Conservation (phyloP, 2,888 invertebrate species). For the Cantharis nigra region DNA sequence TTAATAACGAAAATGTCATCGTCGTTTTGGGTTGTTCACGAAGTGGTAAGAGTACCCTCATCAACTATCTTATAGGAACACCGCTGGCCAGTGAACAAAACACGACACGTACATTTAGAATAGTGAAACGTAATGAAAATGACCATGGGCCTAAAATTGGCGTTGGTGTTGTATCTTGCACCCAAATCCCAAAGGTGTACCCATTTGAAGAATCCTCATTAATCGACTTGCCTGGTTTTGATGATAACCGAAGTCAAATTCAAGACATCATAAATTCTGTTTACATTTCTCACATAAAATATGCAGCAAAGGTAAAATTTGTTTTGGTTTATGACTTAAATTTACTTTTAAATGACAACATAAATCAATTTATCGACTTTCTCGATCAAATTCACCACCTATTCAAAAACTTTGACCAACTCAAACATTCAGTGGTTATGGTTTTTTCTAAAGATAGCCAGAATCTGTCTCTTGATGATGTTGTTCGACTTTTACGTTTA, state of each 20-base stretch:
- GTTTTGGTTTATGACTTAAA: conserved; percentile 8
- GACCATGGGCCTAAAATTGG: conserved; percentile 9
- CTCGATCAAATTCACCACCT: neutral
- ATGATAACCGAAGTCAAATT: conserved; percentile 3
- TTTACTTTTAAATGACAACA: neutral
- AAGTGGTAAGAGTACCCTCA: conserved; percentile 14
- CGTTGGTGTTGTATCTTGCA: neutral
- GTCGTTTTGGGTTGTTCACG: conserved; percentile 4
- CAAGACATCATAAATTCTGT: conserved; percentile 14
- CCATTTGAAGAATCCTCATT: neutral
- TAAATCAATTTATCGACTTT: conserved; percentile 1
- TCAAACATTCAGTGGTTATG: neutral
- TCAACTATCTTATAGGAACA: conserved; percentile 14
- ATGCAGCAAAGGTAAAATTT: conserved; percentile 4
- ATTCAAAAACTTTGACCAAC: neutral
- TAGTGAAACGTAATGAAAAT: neutral
- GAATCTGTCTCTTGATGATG: neutral
- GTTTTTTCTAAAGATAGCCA: conserved; percentile 8
- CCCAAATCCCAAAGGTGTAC: neutral
- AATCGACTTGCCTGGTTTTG: conserved; percentile 12
- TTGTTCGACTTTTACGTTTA: neutral
- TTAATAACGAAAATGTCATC: neutral
- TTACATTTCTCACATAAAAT: conserved; percentile 6
- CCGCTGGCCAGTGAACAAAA: neutral
- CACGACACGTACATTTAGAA: neutral